These are phyloP conservation scores for Colinus virginianus DNA, from an alignment of 2,113 vertebrate genomes.

Conservation along the genomic window DNA sequence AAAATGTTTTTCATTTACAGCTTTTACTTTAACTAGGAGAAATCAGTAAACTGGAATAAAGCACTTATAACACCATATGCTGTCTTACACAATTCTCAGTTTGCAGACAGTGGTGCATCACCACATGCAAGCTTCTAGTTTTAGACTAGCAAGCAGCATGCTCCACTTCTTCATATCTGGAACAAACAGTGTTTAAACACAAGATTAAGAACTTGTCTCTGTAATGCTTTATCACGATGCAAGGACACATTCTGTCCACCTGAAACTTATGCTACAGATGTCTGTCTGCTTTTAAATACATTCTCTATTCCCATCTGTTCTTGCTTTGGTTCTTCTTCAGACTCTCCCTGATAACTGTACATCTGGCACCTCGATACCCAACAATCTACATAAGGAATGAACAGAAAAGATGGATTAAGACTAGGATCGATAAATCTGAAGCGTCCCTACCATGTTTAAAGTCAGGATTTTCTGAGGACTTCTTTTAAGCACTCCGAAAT, in stretches of 20 bases:
- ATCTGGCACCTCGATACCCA: not conserved
- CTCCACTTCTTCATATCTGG: not conserved
- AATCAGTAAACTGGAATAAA: not conserved
- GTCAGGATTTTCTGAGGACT: not conserved
- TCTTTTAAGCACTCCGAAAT: not conserved
- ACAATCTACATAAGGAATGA: not conserved
- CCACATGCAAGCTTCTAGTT: fast-evolving
- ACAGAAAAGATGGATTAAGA: not conserved
- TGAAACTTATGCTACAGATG: not conserved
- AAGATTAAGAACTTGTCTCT: not conserved
- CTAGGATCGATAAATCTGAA: not conserved
- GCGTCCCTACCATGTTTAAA: not conserved
- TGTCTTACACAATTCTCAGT: not conserved
- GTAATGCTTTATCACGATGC: not conserved
- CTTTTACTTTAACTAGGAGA: not conserved
- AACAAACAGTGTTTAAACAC: not conserved
- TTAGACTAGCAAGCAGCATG: not conserved
- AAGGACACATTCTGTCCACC: not conserved
- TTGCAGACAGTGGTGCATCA: not conserved
- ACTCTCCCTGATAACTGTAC: not conserved
- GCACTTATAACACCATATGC: not conserved
- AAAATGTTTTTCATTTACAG: not conserved
- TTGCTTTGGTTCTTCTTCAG: not conserved
- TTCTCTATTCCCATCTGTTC: not conserved
- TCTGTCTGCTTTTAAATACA: conserved; percentile 1